Base-by-base conservation (phyloP, 2,797 vertebrate genomes). In the Tolypeutes matacus region DNA sequence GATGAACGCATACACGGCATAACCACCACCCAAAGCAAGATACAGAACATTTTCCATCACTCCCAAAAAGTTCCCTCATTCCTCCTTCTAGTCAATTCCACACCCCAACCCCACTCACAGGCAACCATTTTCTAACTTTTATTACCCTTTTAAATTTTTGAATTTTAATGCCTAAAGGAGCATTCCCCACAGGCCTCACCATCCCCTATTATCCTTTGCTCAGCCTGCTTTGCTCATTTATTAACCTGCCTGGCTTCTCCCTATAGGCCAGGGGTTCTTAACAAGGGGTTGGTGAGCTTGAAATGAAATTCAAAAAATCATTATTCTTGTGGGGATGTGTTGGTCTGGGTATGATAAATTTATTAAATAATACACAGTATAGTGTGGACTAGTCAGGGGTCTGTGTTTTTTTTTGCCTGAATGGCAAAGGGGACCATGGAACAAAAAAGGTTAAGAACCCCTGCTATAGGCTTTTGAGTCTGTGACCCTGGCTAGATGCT, bases 1-100 rank as follows among this genome's bases (percentile, higher is more conserved):
- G 65, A n/a, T 86, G 39, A 82, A 69, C 82, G 36, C 62, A 21
- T n/a, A n/a, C 3, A 10, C 7, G 0, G 5, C 42, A 67, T 53
- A 88, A 89, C 42, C 73, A 78, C 11, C 29, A 83, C 13, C 9
- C 53, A 89, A 86, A 78, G 58, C 58, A 92, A 95, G 64, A 80
- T 20, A 29, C 46, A 77, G 64, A 53, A 42, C 17, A 46, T 84
- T 70, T 70, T 86, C 27, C 60, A 56, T 58, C 42, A 69, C 36
- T 46, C 10, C 62, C 23, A 76, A 53, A 83, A 86, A 39, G 25
- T 70, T 76, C 36, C 49, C 58, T 62, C 23, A 17, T 72, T 58
- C 27, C 23, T 4, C 7, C 67, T 34, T 46, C 69, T 67, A 67
- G 27, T 82, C 34, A 58, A 8, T 4, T 21, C 46, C 8, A 34